Conservation (phyloP, 1,140 invertebrate genomes). For the Drosophila novamexicana region DNA sequence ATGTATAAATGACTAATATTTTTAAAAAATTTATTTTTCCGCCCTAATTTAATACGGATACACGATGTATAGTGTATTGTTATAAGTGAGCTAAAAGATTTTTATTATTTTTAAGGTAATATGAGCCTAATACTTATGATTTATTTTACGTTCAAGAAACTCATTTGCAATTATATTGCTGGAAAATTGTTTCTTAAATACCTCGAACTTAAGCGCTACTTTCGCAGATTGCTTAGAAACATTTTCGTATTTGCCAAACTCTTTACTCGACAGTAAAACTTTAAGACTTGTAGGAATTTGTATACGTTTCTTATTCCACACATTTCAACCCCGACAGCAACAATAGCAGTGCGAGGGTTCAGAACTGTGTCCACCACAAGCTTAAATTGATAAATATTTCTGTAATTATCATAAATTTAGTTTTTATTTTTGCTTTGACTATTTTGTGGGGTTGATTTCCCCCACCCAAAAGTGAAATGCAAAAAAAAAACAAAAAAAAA, state of each 20-base stretch:
- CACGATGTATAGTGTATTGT: too few relatives aligned
- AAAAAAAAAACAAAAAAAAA: slow-evolving; percentile 50
- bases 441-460: slow-evolving; percentile 2
- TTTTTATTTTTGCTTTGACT: slow-evolving; percentile 6
- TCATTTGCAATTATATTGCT: not conserved
- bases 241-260: slow-evolving; percentile 19
- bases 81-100: too few relatives aligned
- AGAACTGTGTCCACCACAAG: slow-evolving; percentile 3
- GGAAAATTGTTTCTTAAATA: too few relatives aligned
- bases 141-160: too few relatives aligned
- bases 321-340: slow-evolving; percentile 2
- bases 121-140: too few relatives aligned
- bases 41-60: too few relatives aligned
- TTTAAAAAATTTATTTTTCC: too few relatives aligned
- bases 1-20: too few relatives aligned
- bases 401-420: slow-evolving; percentile 43
- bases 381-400: slow-evolving; percentile 44
- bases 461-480: slow-evolving; percentile 14
- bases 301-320: slow-evolving; percentile 16
- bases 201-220: not conserved
- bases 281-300: not conserved
- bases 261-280: slow-evolving; percentile 3
- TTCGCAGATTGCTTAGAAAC: not conserved
- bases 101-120: too few relatives aligned
- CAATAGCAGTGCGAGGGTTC: not conserved